Base-by-base conservation (phyloP, 2,888 invertebrate species). In the Celastrina argiolus region DNA sequence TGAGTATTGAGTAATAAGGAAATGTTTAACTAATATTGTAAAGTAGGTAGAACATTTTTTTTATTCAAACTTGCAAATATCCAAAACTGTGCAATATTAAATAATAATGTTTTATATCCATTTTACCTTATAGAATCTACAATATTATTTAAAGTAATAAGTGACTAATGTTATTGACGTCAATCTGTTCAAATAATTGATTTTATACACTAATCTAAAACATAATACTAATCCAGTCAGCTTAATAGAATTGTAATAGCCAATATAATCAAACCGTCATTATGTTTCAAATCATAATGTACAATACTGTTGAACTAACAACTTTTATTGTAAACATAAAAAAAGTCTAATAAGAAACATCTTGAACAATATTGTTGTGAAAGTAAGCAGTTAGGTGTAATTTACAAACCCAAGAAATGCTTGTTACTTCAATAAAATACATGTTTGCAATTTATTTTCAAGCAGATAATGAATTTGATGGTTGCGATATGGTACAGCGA, bases 401-500 rank as follows among this genome's bases (percentile, higher is more conserved):
- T 59, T 63, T 63, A 68, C 67, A 65, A 39, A 63, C 65, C 42
- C 63, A 66, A 67, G 56, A 69, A 69, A 68, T 65, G 31, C 64
- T 68, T 66, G 59, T 69, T 70, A 68, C 64, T 68, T 72, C 67
- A 61, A 68, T 66, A 70, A 74, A 67, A 69, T 58, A 58, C 42
- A 66, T 56, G 65, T 70, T 66, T n/a, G 41, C 42, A 63, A 67
- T 66, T 51, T 66, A 51, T 67, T 65, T 68, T 65, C 39, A 65
- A 66, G 63, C 58, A 56, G 64, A 64, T 66, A 66, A 70, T 70
- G 70, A 68, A 73, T 70, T 72, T 73, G 68, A 71, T 71, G 70
- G 68, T 72, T 72, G 71, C 67, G 66, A 64, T 70, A 74, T 70
- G 73, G 68, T 71, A 73, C 69, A 73, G 71, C 66, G 70, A 72